Evolutionary conservation across 2,113 vertebrate genomes (phyloP), one percentile per base, ranked within the genome.

Genomic region (Mobula birostris): DNA sequence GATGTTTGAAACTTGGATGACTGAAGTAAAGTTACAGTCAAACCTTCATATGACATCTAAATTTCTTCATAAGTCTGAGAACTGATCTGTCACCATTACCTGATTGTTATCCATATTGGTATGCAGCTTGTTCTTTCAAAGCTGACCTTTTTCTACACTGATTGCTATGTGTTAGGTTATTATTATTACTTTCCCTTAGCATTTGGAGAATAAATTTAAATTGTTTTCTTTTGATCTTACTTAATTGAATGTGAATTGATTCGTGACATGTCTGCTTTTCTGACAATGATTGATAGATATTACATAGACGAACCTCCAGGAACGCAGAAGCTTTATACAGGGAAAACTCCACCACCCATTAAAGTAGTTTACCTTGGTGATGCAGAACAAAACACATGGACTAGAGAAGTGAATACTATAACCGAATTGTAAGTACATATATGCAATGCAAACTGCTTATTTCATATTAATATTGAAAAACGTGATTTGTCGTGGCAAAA

Each of bases 401-500:
- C 98, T 94, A 99, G 99, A 96, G 98, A 99, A 36, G 96, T 98
- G 94, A 98, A 99, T 95, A 97, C 98, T 95, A 96, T 99, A 96
- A 97, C 97, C 94, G 99, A 99, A 96, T 95, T 98, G 99, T 99
- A 96, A 97, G 98, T 96, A 66, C 19, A 40, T 70, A 12, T 12
- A 92, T 24, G 66, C 32, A 70, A 40, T 36, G 90, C 40, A 66
- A 40, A n/a, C 36, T 72, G 21, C 40, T 92, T 63, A n/a, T 83
- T 88, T 88, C 58, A n/a, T 88, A 77, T n/a, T 79, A 68, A 66
- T 90, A 90, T 90, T 90, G 63, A 32, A 90, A 66, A 15, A 32
- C 29, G 19, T 68, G 12, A 7, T 32, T 90, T 32, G 2, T 87
- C n/a, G 12, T 66, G 6, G 7, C 29, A 58, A 87, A 63, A 24